These are phyloP conservation scores for Orchesellides sinensis DNA, from an alignment of 2,888 invertebrate genomes.

Conservation along the genomic window DNA sequence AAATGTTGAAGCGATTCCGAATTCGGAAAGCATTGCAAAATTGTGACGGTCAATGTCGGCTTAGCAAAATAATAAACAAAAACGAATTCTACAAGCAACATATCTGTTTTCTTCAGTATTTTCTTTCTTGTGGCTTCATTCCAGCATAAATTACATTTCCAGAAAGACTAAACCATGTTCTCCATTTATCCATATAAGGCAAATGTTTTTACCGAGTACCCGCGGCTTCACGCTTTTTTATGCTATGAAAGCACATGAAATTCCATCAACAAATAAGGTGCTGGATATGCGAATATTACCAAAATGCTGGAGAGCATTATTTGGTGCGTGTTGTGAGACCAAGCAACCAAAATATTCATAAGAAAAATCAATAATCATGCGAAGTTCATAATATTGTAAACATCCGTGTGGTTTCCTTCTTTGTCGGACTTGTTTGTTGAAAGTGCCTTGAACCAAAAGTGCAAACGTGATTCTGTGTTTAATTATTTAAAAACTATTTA, in stretches of 20 bases:
- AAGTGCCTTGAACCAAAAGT: neutral
- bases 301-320: no score
- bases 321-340: constrained; percentile 37
- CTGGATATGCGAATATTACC: constrained; percentile 8
- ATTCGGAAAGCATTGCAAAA: no score
- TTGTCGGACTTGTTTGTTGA: neutral
- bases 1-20: no score
- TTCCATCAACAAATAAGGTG: constrained; percentile 34
- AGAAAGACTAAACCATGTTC: neutral
- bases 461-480: neutral
- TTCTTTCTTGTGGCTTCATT: no score
- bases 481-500: no score
- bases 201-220: neutral
- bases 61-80: no score
- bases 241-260: constrained; percentile 55
- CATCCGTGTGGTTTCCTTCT: neutral
- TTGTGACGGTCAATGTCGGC: no score
- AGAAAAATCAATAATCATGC: neutral
- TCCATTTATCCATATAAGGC: no score
- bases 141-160: no score
- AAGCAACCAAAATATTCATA: constrained; percentile 33
- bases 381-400: neutral
- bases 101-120: no score
- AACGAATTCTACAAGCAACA: no score
- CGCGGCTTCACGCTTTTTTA: neutral